These are phyloP conservation scores for Anoplopoma fimbria DNA, from an alignment of 2,113 vertebrate species.

Conservation along the genomic window DNA sequence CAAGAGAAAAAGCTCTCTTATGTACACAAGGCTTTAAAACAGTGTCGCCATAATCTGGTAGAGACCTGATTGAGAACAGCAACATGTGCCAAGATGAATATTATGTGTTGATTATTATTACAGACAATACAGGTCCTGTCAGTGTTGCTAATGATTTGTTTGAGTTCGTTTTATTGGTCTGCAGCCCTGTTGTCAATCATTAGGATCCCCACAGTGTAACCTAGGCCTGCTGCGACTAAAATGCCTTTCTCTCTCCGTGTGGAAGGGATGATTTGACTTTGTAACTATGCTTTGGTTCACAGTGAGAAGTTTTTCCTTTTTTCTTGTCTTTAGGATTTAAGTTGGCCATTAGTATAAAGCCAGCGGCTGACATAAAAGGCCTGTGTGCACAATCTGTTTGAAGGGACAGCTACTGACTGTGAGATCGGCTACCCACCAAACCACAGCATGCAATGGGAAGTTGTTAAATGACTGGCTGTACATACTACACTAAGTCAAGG, in stretches of 20 bases:
- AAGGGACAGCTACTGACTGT: background rate
- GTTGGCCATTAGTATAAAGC: background rate
- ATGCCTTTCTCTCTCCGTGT: background rate
- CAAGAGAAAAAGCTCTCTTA: too few relatives aligned
- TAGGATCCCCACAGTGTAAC: slow-evolving; percentile 6
- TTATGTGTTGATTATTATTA: too few relatives aligned
- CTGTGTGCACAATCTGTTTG: background rate
- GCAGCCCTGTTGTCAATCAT: background rate
- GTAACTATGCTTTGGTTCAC: background rate
- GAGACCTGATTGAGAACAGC: background rate
- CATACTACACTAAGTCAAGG: background rate
- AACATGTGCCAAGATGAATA: background rate
- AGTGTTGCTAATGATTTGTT: slow-evolving; percentile 25
- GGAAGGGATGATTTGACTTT: background rate
- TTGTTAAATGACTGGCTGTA: background rate
- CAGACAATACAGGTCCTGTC: background rate
- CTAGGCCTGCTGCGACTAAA: slow-evolving; percentile 8
- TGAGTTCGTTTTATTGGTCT: background rate
- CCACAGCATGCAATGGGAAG: background rate
- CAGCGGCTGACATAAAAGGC: slow-evolving; percentile 3
- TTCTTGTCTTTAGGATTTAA: background rate
- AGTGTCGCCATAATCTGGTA: background rate
- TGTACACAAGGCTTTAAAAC: background rate
- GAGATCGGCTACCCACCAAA: background rate
- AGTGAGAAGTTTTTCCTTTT: background rate